These are phyloP conservation scores for Poecilia velifera DNA, from an alignment of 2,797 vertebrate genomes.

Conservation along the genomic window DNA sequence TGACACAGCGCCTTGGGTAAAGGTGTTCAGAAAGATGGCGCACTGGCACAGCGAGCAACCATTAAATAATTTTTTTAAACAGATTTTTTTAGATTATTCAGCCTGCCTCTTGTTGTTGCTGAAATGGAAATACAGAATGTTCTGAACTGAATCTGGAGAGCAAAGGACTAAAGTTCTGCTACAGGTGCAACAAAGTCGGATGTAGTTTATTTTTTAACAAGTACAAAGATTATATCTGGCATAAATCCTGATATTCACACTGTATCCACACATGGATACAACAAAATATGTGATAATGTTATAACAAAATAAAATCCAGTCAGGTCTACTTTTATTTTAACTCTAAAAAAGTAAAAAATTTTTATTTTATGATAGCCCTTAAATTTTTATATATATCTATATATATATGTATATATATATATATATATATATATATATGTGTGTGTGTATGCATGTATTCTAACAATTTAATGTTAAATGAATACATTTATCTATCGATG, in stretches of 20 bases:
- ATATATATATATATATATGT: too few relatives aligned
- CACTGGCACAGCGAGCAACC: background rate
- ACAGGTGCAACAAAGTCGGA: background rate
- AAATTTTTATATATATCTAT: too few relatives aligned
- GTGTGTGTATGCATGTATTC: too few relatives aligned
- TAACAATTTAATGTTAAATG: background rate
- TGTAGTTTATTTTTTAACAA: background rate
- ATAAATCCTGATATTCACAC: background rate
- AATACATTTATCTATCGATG: background rate
- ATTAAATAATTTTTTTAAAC: conserved; percentile 5
- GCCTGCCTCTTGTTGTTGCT: conserved; percentile 19
- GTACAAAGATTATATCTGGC: background rate
- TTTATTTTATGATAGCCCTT: background rate
- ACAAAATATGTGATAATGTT: background rate
- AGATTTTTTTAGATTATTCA: conserved; percentile 21
- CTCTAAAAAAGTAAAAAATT: too few relatives aligned
- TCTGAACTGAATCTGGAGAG: background rate
- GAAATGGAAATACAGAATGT: background rate
- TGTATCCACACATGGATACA: background rate
- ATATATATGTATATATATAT: too few relatives aligned
- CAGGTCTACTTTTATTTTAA: background rate
- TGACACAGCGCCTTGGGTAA: conserved; percentile 23
- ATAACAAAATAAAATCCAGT: background rate
- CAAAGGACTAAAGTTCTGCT: background rate
- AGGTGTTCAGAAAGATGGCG: conserved; percentile 7